A percentile compares a stretch with the other conserved stretches of the same genome.
phyloP scores from a whole-genome alignment of 2,888 invertebrate species.

The Ametastegia equiseti region DNA sequence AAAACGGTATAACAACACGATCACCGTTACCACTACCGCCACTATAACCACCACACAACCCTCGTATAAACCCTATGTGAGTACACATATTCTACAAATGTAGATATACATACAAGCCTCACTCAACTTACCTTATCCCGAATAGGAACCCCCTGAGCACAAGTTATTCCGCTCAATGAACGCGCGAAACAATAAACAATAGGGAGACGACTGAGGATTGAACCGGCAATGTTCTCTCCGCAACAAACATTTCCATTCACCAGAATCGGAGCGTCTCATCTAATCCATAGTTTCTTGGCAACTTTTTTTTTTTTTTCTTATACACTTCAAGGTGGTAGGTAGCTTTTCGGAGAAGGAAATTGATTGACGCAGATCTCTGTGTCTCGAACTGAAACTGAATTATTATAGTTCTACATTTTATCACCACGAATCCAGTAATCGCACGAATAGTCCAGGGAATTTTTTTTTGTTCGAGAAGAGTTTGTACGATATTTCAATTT shows the following conservation, averaged over 20 bases:
- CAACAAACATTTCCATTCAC: background rate
- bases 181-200: constrained; percentile 31
- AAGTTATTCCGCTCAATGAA: constrained; percentile 47
- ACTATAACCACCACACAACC: constrained; percentile 10
- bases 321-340: too few species aligned
- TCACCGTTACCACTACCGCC: constrained; percentile 5
- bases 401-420: too few species aligned
- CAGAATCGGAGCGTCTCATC: background rate
- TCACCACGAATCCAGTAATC: too few species aligned
- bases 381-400: too few species aligned
- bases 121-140: constrained; percentile 6
- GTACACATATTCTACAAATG: constrained; percentile 2
- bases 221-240: background rate
- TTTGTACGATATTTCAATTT: too few species aligned
- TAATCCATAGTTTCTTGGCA: too few species aligned
- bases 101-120: background rate
- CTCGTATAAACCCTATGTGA: too few species aligned
- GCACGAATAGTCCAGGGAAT: too few species aligned
- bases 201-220: background rate
- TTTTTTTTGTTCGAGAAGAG: too few species aligned
- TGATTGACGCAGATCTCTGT: too few species aligned
- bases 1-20: constrained; percentile 5
- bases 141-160: constrained; percentile 1
- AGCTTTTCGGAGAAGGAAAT: too few species aligned
- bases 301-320: too few species aligned